Conservation (phyloP, 2,888 invertebrate species). For the Epistrophe eligans region DNA sequence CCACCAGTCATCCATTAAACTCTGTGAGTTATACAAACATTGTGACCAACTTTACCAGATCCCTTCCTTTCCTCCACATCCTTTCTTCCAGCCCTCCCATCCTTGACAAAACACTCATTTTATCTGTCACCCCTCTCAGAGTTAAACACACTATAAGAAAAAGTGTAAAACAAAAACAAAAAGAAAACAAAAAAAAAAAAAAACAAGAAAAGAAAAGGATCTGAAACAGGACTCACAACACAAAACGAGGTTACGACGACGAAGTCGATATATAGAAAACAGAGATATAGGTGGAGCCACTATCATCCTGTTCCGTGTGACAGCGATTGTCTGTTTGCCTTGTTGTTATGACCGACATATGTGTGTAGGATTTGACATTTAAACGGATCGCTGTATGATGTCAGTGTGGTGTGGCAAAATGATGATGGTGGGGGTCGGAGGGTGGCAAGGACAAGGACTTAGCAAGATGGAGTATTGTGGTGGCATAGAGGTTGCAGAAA, state of each 20-base stretch:
- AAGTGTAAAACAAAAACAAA: slow-evolving; percentile 27
- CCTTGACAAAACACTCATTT: slow-evolving; percentile 53
- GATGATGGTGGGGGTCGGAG: neutral
- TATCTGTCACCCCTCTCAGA: slow-evolving; percentile 46
- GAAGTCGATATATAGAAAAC: slow-evolving; percentile 7
- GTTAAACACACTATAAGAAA: slow-evolving; percentile 43
- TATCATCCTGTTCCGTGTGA: slow-evolving; percentile 70
- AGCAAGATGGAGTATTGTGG: slow-evolving; percentile 39
- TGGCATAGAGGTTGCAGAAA: slow-evolving; percentile 40
- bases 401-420: neutral
- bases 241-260: slow-evolving; percentile 64
- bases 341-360: slow-evolving; percentile 76
- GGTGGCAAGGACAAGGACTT: neutral
- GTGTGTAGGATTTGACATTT: slow-evolving; percentile 74
- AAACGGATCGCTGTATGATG: slow-evolving; percentile 74
- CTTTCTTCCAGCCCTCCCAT: neutral
- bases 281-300: slow-evolving; percentile 38
- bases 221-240: slow-evolving; percentile 47
- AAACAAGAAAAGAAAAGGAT: slow-evolving; percentile 29
- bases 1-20: slow-evolving; percentile 61
- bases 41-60: slow-evolving; percentile 16
- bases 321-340: slow-evolving; percentile 74
- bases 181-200: neutral
- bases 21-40: slow-evolving; percentile 33
- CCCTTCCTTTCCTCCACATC: no score